Evolutionary conservation across 2,888 invertebrate genomes (phyloP).

Genomic region (Nomada flava): DNA sequence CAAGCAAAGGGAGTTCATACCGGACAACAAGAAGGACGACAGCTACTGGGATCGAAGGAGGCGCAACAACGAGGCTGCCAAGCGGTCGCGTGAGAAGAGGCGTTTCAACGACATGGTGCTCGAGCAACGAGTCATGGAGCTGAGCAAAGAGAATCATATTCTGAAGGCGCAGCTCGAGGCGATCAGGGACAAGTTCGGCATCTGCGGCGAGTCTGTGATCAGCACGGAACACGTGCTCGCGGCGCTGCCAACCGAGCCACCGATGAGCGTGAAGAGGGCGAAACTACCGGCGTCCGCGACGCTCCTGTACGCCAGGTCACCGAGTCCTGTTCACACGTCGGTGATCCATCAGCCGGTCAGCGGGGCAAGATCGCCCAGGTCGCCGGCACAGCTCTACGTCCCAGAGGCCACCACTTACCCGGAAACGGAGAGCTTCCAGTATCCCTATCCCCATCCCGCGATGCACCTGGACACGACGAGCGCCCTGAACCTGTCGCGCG

Average conservation of each 20-base stretch:
- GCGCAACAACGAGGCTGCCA: slow-evolving; percentile 98
- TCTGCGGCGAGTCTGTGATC: slow-evolving; percentile 93
- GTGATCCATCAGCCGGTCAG: slow-evolving; percentile 87
- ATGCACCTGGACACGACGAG: slow-evolving; percentile 87
- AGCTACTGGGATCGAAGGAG: slow-evolving; percentile 98
- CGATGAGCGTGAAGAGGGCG: slow-evolving; percentile 92
- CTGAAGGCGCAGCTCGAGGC: slow-evolving; percentile 96
- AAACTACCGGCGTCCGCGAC: slow-evolving; percentile 83
- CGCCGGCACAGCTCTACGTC: slow-evolving; percentile 81
- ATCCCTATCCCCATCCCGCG: slow-evolving; percentile 85
- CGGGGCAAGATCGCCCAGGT: slow-evolving; percentile 81
- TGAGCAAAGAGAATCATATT: slow-evolving; percentile 97
- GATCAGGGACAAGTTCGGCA: slow-evolving; percentile 96
- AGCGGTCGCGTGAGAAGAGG: slow-evolving; percentile 97
- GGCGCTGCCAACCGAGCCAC: slow-evolving; percentile 93
- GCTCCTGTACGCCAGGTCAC: slow-evolving; percentile 86
- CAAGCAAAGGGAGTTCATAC: slow-evolving; percentile 98
- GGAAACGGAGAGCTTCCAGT: slow-evolving; percentile 85
- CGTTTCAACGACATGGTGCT: slow-evolving; percentile 98
- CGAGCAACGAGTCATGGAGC: slow-evolving; percentile 96
- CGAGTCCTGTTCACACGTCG: slow-evolving; percentile 86
- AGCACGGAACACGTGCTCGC: slow-evolving; percentile 96
- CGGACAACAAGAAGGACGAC: slow-evolving; percentile 98
- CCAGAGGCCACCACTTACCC: slow-evolving; percentile 81
- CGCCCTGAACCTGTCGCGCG: slow-evolving; percentile 89